Percentiles rank a stretch among this genome's conserved stretches.
Evolutionary conservation across 2,113 vertebrate genomes (phyloP).

Genomic region (Malurus elegans): DNA sequence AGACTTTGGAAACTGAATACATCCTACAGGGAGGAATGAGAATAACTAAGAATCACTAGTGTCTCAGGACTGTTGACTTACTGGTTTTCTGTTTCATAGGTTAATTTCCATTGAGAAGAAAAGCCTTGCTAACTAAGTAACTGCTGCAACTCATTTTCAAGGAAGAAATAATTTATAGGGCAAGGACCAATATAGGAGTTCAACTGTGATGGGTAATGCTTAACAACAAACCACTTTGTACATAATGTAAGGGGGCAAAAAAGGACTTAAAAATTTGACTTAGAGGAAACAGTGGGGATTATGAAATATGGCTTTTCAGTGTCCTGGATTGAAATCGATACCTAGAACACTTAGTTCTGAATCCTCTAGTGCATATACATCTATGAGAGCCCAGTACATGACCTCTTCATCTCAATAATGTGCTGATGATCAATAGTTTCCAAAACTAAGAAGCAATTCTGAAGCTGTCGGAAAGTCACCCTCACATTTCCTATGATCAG

Average conservation of each 20-base stretch:
- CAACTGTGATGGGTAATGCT: neutral
- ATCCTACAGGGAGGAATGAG: neutral
- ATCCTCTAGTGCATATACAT: neutral
- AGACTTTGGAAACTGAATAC: neutral
- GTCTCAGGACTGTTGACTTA: neutral
- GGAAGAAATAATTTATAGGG: neutral
- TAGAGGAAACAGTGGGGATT: neutral
- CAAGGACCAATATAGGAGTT: neutral
- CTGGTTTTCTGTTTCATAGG: neutral
- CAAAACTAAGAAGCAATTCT: conserved; percentile 38
- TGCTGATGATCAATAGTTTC: conserved; percentile 35
- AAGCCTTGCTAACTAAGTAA: neutral
- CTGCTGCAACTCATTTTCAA: neutral
- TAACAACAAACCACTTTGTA: neutral
- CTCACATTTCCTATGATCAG: conserved; percentile 55
- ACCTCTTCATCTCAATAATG: neutral
- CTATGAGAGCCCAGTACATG: neutral
- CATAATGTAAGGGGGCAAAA: neutral
- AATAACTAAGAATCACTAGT: neutral
- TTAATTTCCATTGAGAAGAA: neutral
- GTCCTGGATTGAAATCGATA: neutral
- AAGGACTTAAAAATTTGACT: neutral
- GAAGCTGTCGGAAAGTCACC: neutral
- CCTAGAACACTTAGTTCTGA: neutral
- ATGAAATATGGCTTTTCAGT: neutral